Conservation (phyloP, 1,140 invertebrate species). For the Babylonia areolata region DNA sequence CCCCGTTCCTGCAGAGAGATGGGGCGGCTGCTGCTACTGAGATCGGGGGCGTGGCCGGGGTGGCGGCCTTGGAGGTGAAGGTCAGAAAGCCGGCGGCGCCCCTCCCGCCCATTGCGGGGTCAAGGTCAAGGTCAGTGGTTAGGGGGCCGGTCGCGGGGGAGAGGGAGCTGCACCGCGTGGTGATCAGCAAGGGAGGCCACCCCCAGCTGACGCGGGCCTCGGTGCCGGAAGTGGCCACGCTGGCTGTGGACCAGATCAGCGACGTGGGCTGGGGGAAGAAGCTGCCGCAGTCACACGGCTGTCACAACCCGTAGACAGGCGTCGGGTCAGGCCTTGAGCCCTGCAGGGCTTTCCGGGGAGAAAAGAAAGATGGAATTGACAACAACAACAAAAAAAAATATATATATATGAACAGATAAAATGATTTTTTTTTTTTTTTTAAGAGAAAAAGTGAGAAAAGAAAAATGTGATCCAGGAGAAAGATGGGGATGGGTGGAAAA, state of each 20-base stretch:
- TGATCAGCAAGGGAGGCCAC: conserved; percentile 42
- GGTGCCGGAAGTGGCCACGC: conserved; percentile 58
- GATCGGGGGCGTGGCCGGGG: too few species aligned
- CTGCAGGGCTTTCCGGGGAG: too few species aligned
- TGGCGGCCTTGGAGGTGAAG: conserved; percentile 19
- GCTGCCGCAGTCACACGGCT: conserved; percentile 58
- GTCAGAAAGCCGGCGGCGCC: conserved; percentile 47
- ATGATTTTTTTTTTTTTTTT: too few species aligned
- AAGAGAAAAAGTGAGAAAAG: too few species aligned
- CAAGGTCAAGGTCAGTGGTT: neutral
- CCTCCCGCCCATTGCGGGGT: conserved; percentile 56
- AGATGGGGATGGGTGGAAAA: too few species aligned
- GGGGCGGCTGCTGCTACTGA: conserved; percentile 34
- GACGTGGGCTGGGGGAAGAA: conserved; percentile 45
- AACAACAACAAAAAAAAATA: too few species aligned
- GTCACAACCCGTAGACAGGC: neutral
- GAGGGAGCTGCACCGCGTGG: conserved; percentile 44
- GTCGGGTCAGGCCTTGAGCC: too few species aligned
- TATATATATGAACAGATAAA: too few species aligned
- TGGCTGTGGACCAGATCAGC: conserved; percentile 57
- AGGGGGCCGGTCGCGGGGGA: neutral
- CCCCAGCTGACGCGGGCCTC: conserved; percentile 41
- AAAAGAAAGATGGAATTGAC: too few species aligned
- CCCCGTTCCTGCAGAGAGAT: conserved; percentile 48
- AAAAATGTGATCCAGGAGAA: too few species aligned